Evolutionary conservation across 1,140 invertebrate species (phyloP), one percentile per base, ranked within the genome.

Genomic region (Neodiprion fabricii): DNA sequence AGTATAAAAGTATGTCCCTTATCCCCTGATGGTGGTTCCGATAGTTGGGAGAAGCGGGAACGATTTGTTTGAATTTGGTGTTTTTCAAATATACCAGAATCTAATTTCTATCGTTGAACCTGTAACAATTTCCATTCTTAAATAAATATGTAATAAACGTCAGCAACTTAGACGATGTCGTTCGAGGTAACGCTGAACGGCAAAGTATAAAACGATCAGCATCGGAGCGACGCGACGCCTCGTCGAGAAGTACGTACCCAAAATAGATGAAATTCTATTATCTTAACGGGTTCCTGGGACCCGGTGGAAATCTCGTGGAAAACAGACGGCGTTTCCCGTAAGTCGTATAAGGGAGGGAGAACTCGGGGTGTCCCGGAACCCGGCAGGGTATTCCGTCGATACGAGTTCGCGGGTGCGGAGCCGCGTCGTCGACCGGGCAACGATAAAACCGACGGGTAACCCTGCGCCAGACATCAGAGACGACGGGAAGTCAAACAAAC

Each of bases 401-500:
- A 40, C 23, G 68, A 28, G 23, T 9, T 48, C 48, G 70, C 47
- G 23, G 12, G 70, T n/a, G 14, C 12, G 48, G 48, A 71, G 17
- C 70, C 23, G 40, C 48, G 28, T 11, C 28, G 70, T 14, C 48
- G 23, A 12, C 48, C 40, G 70, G 12, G 68, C 14, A 48, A 40
- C 48, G 23, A 23, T 71, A 12, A 40, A 40, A 40, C 28, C 23
- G 21, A 69, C 40, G 40, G 67, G 17, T 14, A 69, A 47, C 40
- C 10, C 11, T 12, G 11, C 70, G 70, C 70, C 70, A 69, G 70
- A 71, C 48, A 48, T 71, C 70, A 71, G 70, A 71, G 70, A 48
- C 40, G 70, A 48, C 70, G 70, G 70, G 40, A 71, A 71, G 48
- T 17, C 40, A 71, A 71, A 71, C 70, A 71, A 71, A 71, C 70